A percentile compares a stretch with the other conserved stretches of the same genome.
Evolutionary conservation across 1,140 invertebrate genomes (phyloP).

Genomic region (Heliconius hermathena): DNA sequence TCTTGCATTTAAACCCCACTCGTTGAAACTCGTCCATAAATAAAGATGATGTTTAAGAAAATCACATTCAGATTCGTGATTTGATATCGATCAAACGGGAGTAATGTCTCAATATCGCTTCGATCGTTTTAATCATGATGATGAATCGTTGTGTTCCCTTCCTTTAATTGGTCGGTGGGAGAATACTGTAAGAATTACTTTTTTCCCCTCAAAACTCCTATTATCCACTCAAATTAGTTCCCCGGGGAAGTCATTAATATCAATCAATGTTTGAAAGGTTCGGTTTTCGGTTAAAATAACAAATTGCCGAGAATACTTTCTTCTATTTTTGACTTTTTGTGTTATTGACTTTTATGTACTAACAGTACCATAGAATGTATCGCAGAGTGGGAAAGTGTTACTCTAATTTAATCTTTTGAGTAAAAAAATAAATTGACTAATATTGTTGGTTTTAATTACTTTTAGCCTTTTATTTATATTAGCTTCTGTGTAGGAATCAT

Average conservation of each 20-base stretch:
- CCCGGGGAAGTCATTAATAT: slow-evolving; percentile 51
- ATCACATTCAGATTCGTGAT: slow-evolving; percentile 37
- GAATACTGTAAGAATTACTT: slow-evolving; percentile 42
- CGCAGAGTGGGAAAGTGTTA: no score
- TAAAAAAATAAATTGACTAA: no score
- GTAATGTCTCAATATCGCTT: slow-evolving; percentile 42
- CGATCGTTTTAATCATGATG: slow-evolving; percentile 42
- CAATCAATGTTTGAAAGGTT: slow-evolving; percentile 54
- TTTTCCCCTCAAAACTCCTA: slow-evolving; percentile 43
- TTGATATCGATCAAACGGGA: slow-evolving; percentile 40
- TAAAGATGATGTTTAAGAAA: slow-evolving; percentile 29
- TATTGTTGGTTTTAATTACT: no score
- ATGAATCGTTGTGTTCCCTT: slow-evolving; percentile 40
- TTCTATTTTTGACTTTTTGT: slow-evolving; percentile 21
- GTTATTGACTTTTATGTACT: slow-evolving; percentile 21
- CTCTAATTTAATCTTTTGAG: no score
- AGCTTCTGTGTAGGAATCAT: no score
- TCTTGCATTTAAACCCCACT: not conserved
- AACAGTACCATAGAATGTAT: not conserved
- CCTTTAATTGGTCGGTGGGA: slow-evolving; percentile 45
- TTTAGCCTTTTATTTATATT: no score
- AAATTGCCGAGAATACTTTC: slow-evolving; percentile 39
- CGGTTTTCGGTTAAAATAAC: slow-evolving; percentile 46
- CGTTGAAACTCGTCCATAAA: slow-evolving; percentile 13
- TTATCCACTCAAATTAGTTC: slow-evolving; percentile 52